Evolutionary conservation across 2,888 invertebrate genomes (phyloP).

Genomic region (Cotesia congregata): DNA sequence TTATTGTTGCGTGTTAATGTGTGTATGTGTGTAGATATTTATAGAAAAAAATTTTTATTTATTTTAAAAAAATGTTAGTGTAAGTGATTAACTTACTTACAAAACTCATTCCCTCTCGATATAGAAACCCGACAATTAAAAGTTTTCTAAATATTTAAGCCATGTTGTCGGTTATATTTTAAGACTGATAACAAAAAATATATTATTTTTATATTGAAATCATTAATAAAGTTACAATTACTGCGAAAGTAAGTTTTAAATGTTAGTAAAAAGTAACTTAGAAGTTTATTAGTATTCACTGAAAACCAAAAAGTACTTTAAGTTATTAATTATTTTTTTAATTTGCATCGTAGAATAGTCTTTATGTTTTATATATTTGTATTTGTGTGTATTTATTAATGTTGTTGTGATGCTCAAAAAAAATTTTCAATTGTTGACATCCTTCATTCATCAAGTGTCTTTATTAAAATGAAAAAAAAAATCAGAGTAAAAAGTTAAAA

Average conservation of each 20-base stretch:
- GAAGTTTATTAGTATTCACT: not conserved
- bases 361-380: too few relatives aligned
- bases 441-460: too few relatives aligned
- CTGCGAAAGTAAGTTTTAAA: not conserved
- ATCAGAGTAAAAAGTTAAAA: too few relatives aligned
- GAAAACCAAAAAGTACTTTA: not conserved
- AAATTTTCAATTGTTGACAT: too few relatives aligned
- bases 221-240: not conserved
- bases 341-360: not conserved
- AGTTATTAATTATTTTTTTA: not conserved
- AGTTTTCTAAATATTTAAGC: not conserved
- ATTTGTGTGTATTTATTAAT: too few relatives aligned
- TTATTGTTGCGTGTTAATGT: not conserved
- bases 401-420: too few relatives aligned
- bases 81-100: not conserved
- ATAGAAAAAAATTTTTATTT: slow-evolving; percentile 4
- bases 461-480: too few relatives aligned
- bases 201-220: not conserved
- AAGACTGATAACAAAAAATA: not conserved
- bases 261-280: not conserved
- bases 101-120: not conserved
- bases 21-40: not conserved
- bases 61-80: not conserved
- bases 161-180: not conserved
- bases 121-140: not conserved